Evolutionary conservation across 2,113 vertebrate genomes (phyloP).

Genomic region (Cyanocitta stelleri): DNA sequence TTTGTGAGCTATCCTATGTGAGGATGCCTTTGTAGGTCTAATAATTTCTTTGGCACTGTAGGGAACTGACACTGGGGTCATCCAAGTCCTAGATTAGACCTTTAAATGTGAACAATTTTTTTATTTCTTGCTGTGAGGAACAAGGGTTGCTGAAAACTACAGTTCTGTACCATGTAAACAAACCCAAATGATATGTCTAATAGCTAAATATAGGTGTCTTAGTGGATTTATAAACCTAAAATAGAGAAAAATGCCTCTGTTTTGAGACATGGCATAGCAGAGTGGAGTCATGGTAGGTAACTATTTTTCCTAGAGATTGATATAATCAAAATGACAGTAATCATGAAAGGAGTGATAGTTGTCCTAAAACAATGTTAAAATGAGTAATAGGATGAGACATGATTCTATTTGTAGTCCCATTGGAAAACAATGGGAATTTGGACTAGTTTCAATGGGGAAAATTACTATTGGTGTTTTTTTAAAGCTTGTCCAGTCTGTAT

Average conservation of each 20-base stretch:
- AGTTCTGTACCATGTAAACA: neutral
- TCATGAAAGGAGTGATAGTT: neutral
- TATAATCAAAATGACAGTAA: constrained; percentile 6
- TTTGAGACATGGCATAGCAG: neutral
- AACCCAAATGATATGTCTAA: neutral
- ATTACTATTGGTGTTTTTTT: neutral
- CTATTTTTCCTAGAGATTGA: neutral
- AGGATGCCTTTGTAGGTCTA: neutral
- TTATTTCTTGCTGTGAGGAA: neutral
- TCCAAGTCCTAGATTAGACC: neutral
- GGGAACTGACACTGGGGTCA: neutral
- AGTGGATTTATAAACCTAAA: neutral
- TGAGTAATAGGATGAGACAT: neutral
- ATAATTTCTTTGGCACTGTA: neutral
- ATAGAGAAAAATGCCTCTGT: neutral
- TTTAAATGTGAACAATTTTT: neutral
- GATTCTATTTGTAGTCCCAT: neutral
- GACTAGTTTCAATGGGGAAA: neutral
- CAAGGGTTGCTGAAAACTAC: neutral
- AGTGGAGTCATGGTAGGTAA: neutral
- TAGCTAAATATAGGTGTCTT: neutral
- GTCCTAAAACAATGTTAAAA: neutral
- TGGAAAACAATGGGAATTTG: neutral
- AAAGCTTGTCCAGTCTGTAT: neutral
- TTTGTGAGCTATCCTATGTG: neutral